A percentile compares a stretch with the other conserved stretches of the same genome.
phyloP scores from a whole-genome alignment of 2,888 invertebrate genomes.

The Shargacucullia verbasci region DNA sequence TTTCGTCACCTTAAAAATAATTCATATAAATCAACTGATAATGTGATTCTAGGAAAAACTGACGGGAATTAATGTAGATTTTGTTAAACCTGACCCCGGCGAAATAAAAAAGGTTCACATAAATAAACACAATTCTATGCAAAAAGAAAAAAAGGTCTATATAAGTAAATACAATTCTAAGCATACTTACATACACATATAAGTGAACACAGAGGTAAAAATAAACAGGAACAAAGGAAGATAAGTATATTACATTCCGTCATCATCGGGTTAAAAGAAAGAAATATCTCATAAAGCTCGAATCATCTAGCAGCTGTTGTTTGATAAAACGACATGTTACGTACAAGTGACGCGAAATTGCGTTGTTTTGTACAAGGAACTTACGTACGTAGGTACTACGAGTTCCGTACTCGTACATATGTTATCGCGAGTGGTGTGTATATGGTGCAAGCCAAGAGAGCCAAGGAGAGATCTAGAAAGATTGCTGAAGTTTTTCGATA shows the following conservation, averaged over 20 bases:
- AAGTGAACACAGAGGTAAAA: constrained; percentile 7
- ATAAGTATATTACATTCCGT: constrained; percentile 44
- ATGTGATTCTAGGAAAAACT: too few relatives aligned
- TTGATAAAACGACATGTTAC: constrained; percentile 71
- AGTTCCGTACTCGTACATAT: constrained; percentile 57
- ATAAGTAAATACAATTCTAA: constrained; percentile 8
- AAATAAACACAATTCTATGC: background rate
- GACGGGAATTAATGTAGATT: too few relatives aligned
- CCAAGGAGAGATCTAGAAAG: background rate
- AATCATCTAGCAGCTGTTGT: constrained; percentile 65
- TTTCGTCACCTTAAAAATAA: too few relatives aligned
- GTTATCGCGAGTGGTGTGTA: constrained; percentile 48
- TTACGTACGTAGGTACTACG: constrained; percentile 64
- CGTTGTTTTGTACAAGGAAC: constrained; percentile 73
- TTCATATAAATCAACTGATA: too few relatives aligned
- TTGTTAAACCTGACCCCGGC: too few relatives aligned
- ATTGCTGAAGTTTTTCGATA: too few relatives aligned
- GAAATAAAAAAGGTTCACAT: too few relatives aligned
- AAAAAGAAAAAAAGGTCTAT: background rate
- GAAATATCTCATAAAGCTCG: constrained; percentile 68
- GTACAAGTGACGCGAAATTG: constrained; percentile 75
- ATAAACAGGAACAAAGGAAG: constrained; percentile 35
- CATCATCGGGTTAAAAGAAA: constrained; percentile 60
- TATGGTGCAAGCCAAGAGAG: constrained; percentile 45
- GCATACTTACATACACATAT: background rate